phyloP scores from a whole-genome alignment of 2,888 invertebrate genomes.

The Gonocerus acuteangulatus region DNA sequence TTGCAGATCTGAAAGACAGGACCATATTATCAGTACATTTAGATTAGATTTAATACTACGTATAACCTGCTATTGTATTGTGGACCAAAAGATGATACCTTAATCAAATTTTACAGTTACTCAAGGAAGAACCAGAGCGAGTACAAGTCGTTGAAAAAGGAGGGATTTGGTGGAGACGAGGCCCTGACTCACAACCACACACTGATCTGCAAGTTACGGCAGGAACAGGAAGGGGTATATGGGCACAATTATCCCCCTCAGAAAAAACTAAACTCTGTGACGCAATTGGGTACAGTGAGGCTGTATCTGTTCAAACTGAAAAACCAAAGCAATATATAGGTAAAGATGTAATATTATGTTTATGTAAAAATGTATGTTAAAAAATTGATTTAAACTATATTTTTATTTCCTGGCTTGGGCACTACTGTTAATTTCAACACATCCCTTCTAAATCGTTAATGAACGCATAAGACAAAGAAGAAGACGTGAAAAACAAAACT shows the following conservation, averaged over 20 bases:
- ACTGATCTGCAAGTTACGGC: constrained; percentile 50
- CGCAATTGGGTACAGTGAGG: constrained; percentile 55
- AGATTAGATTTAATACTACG: too few species aligned
- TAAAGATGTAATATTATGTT: too few species aligned
- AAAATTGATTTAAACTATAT: too few species aligned
- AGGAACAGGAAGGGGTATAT: constrained; percentile 50
- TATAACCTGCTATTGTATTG: too few species aligned
- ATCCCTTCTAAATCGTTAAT: too few species aligned
- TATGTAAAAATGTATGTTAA: too few species aligned
- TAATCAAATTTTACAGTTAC: constrained; percentile 41
- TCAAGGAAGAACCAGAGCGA: constrained; percentile 42
- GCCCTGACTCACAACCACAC: constrained; percentile 48
- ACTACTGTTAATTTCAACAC: constrained; percentile 4
- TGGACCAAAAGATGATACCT: too few species aligned
- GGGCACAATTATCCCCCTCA: constrained; percentile 57
- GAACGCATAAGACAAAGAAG: too few species aligned
- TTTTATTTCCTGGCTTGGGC: too few species aligned
- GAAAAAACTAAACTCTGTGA: constrained; percentile 55
- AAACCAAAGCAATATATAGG: constrained; percentile 55
- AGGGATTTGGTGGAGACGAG: constrained; percentile 43
- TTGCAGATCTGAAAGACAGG: too few species aligned
- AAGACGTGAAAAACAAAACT: too few species aligned
- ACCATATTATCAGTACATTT: too few species aligned
- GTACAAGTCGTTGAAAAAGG: constrained; percentile 41
- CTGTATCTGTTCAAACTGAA: constrained; percentile 43